Base-by-base conservation (phyloP, 2,113 vertebrate species). In the Phrynocephalus versicolor region DNA sequence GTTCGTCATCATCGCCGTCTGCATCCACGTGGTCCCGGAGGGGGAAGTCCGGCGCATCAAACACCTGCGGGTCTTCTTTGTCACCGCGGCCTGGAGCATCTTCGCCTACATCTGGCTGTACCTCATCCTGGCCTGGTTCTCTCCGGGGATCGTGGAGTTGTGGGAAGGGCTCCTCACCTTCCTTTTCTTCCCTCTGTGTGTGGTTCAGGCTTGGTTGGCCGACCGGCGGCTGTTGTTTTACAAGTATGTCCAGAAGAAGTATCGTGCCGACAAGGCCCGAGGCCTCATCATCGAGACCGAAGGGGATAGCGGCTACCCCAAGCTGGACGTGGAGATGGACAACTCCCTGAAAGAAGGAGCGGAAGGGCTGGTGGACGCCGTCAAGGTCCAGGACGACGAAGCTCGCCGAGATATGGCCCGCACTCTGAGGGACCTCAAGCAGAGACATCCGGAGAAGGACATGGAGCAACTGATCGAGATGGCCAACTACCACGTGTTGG, bases 41-140 rank as follows among this genome's bases (percentile, higher is more conserved):
- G 97, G 95, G 1, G 97, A 97, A 87, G 93, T 92, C 6, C 95
- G 96, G 80, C 97, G 96, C 85, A 96, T 96, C 89, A 97, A 97
- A 86, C 97, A 97, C 92, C 91, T 97, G 83, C 94, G 97, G 27
- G 97, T 97, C 72, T 97, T 97, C 92, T 97, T 97, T 37, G 96
- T 97, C 85, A 97, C 97, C 0, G 97, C 95, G 0, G 93, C 96
- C 69, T 97, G 97, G 97, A 97, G 97, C 85, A 77, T 97, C 7
- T 97, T 97, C 0, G 97, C 97, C 67, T 97, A 97, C 93, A 95
- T 97, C 91, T 97, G 97, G 97, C 94, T 97, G 7, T 97, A 97
- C 90, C 92, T 97, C 72, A 97, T 97, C 87, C 92, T 97, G 82
- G 96, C 97, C 0, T 96, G 97, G 76, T 94, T 96, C 88, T 96